Conservation (phyloP, 2,888 invertebrate species). For the Geotrupes spiniger region DNA sequence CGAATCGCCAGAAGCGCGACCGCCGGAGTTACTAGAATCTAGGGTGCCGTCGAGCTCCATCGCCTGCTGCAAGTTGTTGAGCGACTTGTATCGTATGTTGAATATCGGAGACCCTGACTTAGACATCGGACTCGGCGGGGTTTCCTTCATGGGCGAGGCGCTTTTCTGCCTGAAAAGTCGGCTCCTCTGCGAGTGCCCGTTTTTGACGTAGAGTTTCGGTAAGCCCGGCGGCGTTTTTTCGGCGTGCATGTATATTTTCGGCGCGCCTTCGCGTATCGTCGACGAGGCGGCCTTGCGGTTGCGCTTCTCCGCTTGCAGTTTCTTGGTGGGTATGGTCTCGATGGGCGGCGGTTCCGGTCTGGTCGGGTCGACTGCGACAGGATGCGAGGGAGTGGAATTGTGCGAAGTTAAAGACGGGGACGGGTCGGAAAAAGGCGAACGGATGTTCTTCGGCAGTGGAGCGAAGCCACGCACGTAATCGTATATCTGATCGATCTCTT, state of each 20-base stretch:
- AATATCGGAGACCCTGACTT: slow-evolving; percentile 75
- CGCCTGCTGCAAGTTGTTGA: slow-evolving; percentile 70
- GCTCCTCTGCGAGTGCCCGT: slow-evolving; percentile 64
- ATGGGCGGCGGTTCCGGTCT: slow-evolving; percentile 90
- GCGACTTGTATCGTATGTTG: slow-evolving; percentile 69
- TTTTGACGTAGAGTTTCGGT: slow-evolving; percentile 79
- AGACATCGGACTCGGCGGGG: slow-evolving; percentile 62
- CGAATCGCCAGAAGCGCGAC: slow-evolving; percentile 82
- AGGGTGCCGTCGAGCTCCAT: slow-evolving; percentile 74
- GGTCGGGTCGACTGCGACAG: slow-evolving; percentile 43
- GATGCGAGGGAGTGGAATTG: slow-evolving; percentile 46
- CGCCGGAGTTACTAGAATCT: slow-evolving; percentile 86
- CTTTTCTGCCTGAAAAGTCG: slow-evolving; percentile 70
- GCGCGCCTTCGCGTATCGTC: slow-evolving; percentile 51
- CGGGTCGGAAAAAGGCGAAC: slow-evolving; percentile 60
- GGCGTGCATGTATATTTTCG: slow-evolving; percentile 54
- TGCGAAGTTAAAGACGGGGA: slow-evolving; percentile 51
- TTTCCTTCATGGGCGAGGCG: slow-evolving; percentile 69
- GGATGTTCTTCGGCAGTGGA: slow-evolving; percentile 78
- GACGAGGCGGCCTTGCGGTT: slow-evolving; percentile 65
- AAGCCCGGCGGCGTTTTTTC: slow-evolving; percentile 61
- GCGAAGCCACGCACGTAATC: slow-evolving; percentile 93
- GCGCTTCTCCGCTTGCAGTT: slow-evolving; percentile 69
- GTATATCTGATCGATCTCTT: slow-evolving; percentile 95
- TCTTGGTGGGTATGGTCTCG: slow-evolving; percentile 86